Percentiles rank a stretch among this genome's conserved stretches.
Conservation (phyloP, 1,140 invertebrate species). For the Rhagoletis zephyria region DNA sequence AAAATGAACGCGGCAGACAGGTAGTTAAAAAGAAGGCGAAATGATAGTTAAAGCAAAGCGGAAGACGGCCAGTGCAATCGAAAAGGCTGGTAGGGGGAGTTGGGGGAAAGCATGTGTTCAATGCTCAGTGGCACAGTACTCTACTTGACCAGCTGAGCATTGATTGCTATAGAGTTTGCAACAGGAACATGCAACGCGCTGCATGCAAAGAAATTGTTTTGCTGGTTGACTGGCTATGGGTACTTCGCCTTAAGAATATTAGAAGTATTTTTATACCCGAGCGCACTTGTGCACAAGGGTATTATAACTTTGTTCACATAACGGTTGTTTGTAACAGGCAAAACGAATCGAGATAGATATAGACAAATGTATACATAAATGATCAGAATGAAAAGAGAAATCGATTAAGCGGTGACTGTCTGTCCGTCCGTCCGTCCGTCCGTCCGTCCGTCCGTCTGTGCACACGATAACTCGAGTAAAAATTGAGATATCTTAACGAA, state of each 20-base stretch:
- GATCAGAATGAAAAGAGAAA: too few species aligned
- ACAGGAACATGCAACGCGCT: constrained; percentile 25
- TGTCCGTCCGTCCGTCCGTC: too few species aligned
- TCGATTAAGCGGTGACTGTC: too few species aligned
- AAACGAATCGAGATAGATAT: too few species aligned
- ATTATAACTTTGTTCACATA: too few species aligned
- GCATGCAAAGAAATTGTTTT: constrained; percentile 16
- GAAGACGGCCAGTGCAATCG: neutral
- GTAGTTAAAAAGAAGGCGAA: neutral
- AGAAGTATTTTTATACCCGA: too few species aligned
- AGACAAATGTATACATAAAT: too few species aligned
- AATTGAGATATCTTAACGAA: too few species aligned
- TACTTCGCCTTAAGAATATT: neutral
- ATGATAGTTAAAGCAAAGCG: neutral
- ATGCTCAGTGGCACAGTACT: constrained; percentile 45
- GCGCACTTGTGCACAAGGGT: too few species aligned
- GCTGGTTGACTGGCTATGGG: neutral
- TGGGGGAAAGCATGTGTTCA: constrained; percentile 40
- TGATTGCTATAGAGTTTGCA: constrained; percentile 37
- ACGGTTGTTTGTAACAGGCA: too few species aligned
- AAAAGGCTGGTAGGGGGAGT: neutral
- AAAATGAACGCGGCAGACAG: neutral
- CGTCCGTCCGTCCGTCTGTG: too few species aligned
- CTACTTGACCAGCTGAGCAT: constrained; percentile 46
- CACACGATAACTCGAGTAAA: too few species aligned